Percentiles rank a stretch among this genome's conserved stretches.
Conservation (phyloP, 2,113 vertebrate genomes). For the Chascanopsetta lugubris region DNA sequence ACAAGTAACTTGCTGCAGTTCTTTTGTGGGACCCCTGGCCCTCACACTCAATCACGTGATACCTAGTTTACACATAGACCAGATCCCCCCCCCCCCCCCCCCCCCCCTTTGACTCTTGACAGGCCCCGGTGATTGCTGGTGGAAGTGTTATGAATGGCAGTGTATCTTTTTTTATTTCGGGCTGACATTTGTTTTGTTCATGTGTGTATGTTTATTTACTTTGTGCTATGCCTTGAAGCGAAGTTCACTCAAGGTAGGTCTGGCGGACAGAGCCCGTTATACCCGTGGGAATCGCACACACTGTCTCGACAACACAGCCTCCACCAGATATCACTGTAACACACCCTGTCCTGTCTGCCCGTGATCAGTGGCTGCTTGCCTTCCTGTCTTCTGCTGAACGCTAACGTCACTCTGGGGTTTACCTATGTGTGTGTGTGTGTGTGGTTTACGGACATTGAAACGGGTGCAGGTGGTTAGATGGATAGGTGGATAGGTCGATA, state of each 20-base stretch:
- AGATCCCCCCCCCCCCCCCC: too few relatives aligned
- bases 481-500: too few relatives aligned
- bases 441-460: background rate
- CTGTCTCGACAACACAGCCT: conserved; percentile 45
- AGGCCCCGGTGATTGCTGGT: conserved; percentile 19
- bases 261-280: conserved; percentile 43
- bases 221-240: conserved; percentile 79
- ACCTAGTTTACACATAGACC: too few relatives aligned
- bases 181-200: conserved; percentile 66
- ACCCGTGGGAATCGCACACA: conserved; percentile 70
- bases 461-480: too few relatives aligned
- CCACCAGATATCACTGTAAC: conserved; percentile 30
- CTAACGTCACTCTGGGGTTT: conserved; percentile 16
- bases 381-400: conserved; percentile 38
- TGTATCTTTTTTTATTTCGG: conserved; percentile 61
- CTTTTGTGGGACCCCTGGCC: conserved; percentile 6
- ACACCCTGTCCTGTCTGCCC: conserved; percentile 61
- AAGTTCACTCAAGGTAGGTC: conserved; percentile 81
- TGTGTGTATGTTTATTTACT: conserved; percentile 71
- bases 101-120: conserved; percentile 41
- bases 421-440: conserved; percentile 32
- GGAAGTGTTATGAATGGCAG: conserved; percentile 64
- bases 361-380: conserved; percentile 63
- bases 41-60: background rate
- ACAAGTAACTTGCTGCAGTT: conserved; percentile 15